Conservation (phyloP, 1,140 invertebrate species). For the Sarcophaga peregrina region DNA sequence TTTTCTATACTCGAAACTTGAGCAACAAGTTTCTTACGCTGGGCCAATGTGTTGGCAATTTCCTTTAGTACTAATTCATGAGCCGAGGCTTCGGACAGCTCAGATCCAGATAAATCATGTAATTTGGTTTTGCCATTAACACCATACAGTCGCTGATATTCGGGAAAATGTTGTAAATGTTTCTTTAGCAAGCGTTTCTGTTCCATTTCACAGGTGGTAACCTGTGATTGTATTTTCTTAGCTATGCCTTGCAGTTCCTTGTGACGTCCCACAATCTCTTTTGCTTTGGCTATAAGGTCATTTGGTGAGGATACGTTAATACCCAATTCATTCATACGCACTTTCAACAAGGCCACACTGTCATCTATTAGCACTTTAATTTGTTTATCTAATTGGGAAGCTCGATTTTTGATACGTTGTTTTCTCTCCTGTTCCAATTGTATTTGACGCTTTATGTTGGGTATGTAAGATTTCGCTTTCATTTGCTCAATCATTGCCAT, state of each 20-base stretch:
- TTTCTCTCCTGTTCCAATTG: conserved; percentile 86
- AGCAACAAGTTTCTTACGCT: conserved; percentile 82
- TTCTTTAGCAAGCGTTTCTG: conserved; percentile 76
- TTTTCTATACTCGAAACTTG: conserved; percentile 81
- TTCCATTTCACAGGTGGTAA: conserved; percentile 74
- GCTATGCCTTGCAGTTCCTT: conserved; percentile 90
- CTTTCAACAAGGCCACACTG: conserved; percentile 88
- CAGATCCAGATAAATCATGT: conserved; percentile 55
- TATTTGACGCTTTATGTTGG: conserved; percentile 81
- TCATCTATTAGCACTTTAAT: conserved; percentile 91
- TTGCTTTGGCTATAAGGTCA: conserved; percentile 88
- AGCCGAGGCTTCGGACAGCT: conserved; percentile 74
- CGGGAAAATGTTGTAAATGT: conserved; percentile 72
- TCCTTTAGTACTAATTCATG: conserved; percentile 86
- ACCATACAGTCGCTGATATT: conserved; percentile 69
- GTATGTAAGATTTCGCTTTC: conserved; percentile 80
- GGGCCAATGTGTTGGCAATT: conserved; percentile 82
- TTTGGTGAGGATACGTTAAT: conserved; percentile 85
- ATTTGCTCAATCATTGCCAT: conserved; percentile 84
- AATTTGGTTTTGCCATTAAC: conserved; percentile 58
- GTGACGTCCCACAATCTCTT: conserved; percentile 91
- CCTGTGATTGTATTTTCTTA: conserved; percentile 83
- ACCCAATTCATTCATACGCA: conserved; percentile 90
- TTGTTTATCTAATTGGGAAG: conserved; percentile 89
- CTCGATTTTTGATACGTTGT: conserved; percentile 80